Percentiles rank a stretch among this genome's conserved stretches.
phyloP scores from a whole-genome alignment of 2,113 vertebrate species.

The Scomber japonicus region DNA sequence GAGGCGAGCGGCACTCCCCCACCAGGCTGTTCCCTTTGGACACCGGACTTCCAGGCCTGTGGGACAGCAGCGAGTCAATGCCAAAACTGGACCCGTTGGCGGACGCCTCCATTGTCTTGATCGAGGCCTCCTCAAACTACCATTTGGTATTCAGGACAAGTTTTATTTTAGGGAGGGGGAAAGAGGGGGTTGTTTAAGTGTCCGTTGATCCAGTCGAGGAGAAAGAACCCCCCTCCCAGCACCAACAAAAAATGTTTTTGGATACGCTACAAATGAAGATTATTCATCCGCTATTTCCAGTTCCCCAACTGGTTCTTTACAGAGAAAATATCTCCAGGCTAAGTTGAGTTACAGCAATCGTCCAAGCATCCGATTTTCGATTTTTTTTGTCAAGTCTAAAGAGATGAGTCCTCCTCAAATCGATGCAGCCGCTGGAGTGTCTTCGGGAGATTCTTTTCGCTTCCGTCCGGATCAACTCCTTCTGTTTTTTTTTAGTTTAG shows the following conservation, averaged over 20 bases:
- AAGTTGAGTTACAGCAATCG: slow-evolving; percentile 76
- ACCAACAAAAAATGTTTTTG: slow-evolving; percentile 25
- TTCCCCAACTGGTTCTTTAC: slow-evolving; percentile 40
- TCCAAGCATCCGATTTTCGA: slow-evolving; percentile 63
- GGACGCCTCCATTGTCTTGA: slow-evolving; percentile 91
- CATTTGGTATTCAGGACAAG: slow-evolving; percentile 83
- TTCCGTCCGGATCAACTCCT: slow-evolving; percentile 49
- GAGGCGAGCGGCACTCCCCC: slow-evolving; percentile 91
- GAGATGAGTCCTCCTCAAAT: slow-evolving; percentile 53
- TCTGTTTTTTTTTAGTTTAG: slow-evolving; percentile 23
- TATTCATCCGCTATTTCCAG: slow-evolving; percentile 70
- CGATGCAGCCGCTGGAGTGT: slow-evolving; percentile 57
- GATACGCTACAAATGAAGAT: slow-evolving; percentile 38
- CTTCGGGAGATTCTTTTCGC: slow-evolving; percentile 33
- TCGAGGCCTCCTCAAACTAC: slow-evolving; percentile 78
- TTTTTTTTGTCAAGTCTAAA: slow-evolving; percentile 23
- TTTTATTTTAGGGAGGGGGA: slow-evolving; percentile 59
- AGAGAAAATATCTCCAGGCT: slow-evolving; percentile 68
- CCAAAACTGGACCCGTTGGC: slow-evolving; percentile 94
- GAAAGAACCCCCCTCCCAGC: slow-evolving; percentile 53
- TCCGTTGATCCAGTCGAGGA: slow-evolving; percentile 70
- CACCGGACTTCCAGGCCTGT: slow-evolving; percentile 92
- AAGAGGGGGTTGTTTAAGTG: slow-evolving; percentile 35
- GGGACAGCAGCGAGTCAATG: slow-evolving; percentile 98
- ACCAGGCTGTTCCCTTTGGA: slow-evolving; percentile 92